Base-by-base conservation (phyloP, 2,797 vertebrate species). In the Gymnodraco acuticeps region DNA sequence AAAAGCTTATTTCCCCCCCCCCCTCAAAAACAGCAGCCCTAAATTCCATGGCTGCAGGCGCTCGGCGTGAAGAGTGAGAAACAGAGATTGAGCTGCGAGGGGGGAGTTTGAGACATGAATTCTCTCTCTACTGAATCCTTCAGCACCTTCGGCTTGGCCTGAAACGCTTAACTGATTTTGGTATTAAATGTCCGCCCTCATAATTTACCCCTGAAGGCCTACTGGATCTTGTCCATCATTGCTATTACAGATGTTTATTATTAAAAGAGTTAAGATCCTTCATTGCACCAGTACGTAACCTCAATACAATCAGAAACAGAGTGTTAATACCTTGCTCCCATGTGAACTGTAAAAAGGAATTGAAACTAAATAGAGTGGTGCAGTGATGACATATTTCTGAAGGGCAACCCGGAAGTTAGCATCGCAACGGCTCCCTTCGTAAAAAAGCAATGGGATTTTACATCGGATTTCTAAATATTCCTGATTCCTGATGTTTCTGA, bases 201-300 rank as follows among this genome's bases (percentile, higher is more conserved):
- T 83, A 78, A 82, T 86, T 88, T 78, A 80, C 20, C 11, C 10
- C n/a, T 73, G 79, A 77, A 73, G 66, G 77, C 61, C 69, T 1
- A 23, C 76, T 89, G 87, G 87, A 89, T 79, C 70, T 17, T 54
- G 56, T 78, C 78, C 70, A 75, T 84, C 58, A 74, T 77, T 77
- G 51, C 81, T 79, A 76, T 82, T 88, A 70, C 83, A 85, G 81
- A 91, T 83, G 82, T 89, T 86, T 85, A 81, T 83, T 45, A 83
- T 53, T 69, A 66, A 62, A 88, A 82, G 47, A 64, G 62, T 81
- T 70, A 33, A 62, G 66, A 78, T 65, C 77, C 77, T 72, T 83
- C 67, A 59, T 72, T 27, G 2, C 78, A 61, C 52, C 56, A 48
- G 72, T 59, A 70, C 14, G 19, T 72, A 75, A 81, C 75, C 59